These are phyloP conservation scores for Battus philenor DNA, from an alignment of 1,140 invertebrate species.

Conservation along the genomic window DNA sequence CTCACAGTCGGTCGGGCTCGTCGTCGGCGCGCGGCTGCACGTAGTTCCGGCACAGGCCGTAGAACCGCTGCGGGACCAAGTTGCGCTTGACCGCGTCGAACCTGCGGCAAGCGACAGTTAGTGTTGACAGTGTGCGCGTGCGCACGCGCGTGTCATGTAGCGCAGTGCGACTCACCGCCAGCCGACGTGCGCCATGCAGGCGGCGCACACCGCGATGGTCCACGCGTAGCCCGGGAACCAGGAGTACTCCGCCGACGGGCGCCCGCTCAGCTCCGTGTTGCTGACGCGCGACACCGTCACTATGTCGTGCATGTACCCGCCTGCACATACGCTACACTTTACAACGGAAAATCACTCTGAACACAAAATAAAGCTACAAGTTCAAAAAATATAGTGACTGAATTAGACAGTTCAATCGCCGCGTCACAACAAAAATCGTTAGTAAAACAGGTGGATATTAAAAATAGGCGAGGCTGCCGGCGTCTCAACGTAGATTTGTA, in stretches of 20 bases:
- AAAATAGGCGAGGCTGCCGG: no score
- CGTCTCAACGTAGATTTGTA: no score
- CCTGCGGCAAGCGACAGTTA: slow-evolving; percentile 24
- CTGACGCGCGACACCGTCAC: slow-evolving; percentile 81
- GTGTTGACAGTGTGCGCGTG: not conserved
- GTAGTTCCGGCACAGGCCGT: slow-evolving; percentile 54
- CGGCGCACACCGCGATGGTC: slow-evolving; percentile 81
- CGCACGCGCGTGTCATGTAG: no score
- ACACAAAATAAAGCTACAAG: no score
- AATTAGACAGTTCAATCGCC: no score
- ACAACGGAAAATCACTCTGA: no score
- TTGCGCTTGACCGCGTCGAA: slow-evolving; percentile 46
- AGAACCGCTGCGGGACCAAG: slow-evolving; percentile 51
- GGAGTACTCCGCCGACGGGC: slow-evolving; percentile 81
- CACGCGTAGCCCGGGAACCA: slow-evolving; percentile 92
- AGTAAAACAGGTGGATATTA: no score
- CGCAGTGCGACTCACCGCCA: slow-evolving; percentile 61
- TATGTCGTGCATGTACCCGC: slow-evolving; percentile 86
- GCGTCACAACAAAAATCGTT: no score
- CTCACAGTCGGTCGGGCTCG: slow-evolving; percentile 15
- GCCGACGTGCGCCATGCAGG: slow-evolving; percentile 82
- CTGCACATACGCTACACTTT: no score
- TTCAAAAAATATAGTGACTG: no score
- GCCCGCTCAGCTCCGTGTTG: slow-evolving; percentile 73
- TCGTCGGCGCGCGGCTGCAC: slow-evolving; percentile 38